Evolutionary conservation across 2,113 vertebrate species (phyloP), one percentile per base, ranked within the genome.

Genomic region (Oxygymnocypris stewartii): DNA sequence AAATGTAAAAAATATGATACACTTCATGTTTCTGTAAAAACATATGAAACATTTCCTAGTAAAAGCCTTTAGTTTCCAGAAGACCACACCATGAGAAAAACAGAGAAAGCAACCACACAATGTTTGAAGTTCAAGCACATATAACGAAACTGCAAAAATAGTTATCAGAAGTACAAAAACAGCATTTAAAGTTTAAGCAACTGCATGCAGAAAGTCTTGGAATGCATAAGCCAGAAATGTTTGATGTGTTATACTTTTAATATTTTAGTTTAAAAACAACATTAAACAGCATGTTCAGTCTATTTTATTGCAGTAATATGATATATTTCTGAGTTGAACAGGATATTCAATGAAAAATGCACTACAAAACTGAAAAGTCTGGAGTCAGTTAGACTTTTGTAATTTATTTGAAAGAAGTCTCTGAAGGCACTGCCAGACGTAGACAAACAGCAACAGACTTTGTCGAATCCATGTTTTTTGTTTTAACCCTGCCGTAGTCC

Each of bases 211-310:
- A 65, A 81, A 47, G 40, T 18, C 7, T 63, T 25, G 57, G 16
- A 81, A 63, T 25, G 57, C 35, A 65, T 20, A 31, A 81, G 12
- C 13, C 79, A 65, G 79, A 81, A 28, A 47, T 8, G 8, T 81
- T 81, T 81, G 40, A 47, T 65, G 79, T 81, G 79, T 65, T 81
- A 12, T 65, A n/a, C 31, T 79, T 40, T 14, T 5, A 11, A 74
- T 44, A 44, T 42, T 81, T 81, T 65, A 18, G 2, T 47, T 76
- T 47, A n/a, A 47, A 75, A 75, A 47, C 63, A 67, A 67, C 20
- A 18, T n/a, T 20, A n/a, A 61, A 42, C 2, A 1, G 10, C 20
- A 57, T 20, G 54, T 79, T 35, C 49, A n/a, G 16, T 35, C 18
- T 51, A 59, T 25, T 79, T 57, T 37, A 37, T 57, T 59, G 47